Evolutionary conservation across 2,888 invertebrate genomes (phyloP).

Genomic region (Tetragonisca angustula): DNA sequence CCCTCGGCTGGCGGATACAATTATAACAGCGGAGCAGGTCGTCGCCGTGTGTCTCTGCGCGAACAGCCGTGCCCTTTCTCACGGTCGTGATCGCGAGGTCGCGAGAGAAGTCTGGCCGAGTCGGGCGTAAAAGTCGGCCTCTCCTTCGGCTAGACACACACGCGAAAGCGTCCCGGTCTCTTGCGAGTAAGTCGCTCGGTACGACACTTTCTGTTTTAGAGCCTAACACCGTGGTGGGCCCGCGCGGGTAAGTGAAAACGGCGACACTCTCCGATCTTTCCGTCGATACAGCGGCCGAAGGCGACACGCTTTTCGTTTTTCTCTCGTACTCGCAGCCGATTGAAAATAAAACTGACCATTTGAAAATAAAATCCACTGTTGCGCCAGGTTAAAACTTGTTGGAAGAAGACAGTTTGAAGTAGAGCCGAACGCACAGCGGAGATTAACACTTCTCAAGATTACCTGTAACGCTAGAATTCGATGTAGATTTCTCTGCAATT

Average conservation of each 20-base stretch:
- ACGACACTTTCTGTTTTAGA: constrained; percentile 48
- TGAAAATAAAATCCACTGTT: too few relatives aligned
- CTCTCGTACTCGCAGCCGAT: too few relatives aligned
- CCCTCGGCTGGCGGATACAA: constrained; percentile 38
- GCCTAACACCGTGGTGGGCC: constrained; percentile 10
- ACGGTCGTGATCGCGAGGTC: constrained; percentile 64
- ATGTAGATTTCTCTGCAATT: too few relatives aligned
- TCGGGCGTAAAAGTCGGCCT: constrained; percentile 51
- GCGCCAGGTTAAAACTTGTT: too few relatives aligned
- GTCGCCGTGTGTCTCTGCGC: constrained; percentile 46
- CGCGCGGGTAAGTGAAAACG: not conserved
- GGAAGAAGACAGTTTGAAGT: too few relatives aligned
- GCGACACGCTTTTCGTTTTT: too few relatives aligned
- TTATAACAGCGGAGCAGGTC: constrained; percentile 53
- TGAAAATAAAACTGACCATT: too few relatives aligned
- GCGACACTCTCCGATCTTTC: too few relatives aligned
- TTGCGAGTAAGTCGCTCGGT: constrained; percentile 43
- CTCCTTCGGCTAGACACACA: constrained; percentile 36
- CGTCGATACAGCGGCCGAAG: too few relatives aligned
- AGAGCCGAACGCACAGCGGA: too few relatives aligned
- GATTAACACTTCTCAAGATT: too few relatives aligned
- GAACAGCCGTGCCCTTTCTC: constrained; percentile 61
- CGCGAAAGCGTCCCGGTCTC: constrained; percentile 14
- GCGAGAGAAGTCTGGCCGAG: constrained; percentile 60
- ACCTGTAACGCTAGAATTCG: too few relatives aligned